A percentile compares a stretch with the other conserved stretches of the same genome.
These are phyloP conservation scores for Rachycentron canadum DNA, from an alignment of 2,797 vertebrate genomes.

Conservation along the genomic window DNA sequence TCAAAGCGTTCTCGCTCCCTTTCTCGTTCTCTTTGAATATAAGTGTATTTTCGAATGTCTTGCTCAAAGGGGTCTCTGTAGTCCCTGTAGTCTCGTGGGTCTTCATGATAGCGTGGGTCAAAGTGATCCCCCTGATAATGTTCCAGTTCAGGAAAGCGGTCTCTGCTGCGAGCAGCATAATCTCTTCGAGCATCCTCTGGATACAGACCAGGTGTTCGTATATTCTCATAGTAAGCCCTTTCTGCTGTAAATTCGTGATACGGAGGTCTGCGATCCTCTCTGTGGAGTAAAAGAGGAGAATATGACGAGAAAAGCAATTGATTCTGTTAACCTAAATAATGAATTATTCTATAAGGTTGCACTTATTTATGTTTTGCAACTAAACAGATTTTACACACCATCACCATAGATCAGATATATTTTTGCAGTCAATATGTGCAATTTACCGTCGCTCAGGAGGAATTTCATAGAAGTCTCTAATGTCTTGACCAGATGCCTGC, in stretches of 20 bases:
- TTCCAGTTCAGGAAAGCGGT: constrained; percentile 96
- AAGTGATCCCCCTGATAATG: constrained; percentile 97
- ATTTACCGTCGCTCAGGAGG: constrained; percentile 92
- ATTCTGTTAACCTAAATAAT: constrained; percentile 2
- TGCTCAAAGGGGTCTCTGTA: constrained; percentile 97
- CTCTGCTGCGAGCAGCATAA: constrained; percentile 93
- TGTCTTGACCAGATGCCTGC: constrained; percentile 98
- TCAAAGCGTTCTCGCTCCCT: constrained; percentile 95
- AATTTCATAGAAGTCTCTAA: constrained; percentile 98
- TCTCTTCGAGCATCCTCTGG: constrained; percentile 95
- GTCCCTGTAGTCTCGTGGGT: constrained; percentile 95
- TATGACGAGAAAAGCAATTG: neutral
- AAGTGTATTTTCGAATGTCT: constrained; percentile 97
- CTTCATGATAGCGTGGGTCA: constrained; percentile 96
- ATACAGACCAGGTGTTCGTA: constrained; percentile 92
- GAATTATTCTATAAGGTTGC: neutral
- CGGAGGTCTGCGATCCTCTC: constrained; percentile 94
- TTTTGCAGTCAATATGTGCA: neutral
- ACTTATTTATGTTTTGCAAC: constrained; percentile 7
- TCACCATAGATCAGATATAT: neutral
- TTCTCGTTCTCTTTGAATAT: constrained; percentile 95
- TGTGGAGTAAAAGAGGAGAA: constrained; percentile 72
- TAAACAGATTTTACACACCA: neutral
- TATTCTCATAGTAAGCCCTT: constrained; percentile 94
- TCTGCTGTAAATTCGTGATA: constrained; percentile 95